phyloP scores from a whole-genome alignment of 2,888 invertebrate species.

The Agriopis marginaria region DNA sequence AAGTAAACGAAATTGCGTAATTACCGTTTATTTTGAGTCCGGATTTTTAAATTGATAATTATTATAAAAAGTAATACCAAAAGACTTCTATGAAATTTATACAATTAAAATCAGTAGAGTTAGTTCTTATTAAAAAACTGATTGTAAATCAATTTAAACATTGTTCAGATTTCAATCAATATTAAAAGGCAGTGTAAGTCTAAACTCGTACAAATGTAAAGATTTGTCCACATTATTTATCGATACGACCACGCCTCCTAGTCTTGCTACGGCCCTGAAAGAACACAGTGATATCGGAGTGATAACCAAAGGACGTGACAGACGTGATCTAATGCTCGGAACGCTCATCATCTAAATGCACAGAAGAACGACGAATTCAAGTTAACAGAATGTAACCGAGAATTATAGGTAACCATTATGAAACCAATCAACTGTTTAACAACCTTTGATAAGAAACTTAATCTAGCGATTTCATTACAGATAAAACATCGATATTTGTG shows the following conservation, averaged over 20 bases:
- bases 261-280: conserved; percentile 1
- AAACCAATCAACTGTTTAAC: conserved; percentile 6
- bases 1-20: no score
- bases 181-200: not conserved
- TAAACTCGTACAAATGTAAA: not conserved
- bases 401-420: not conserved
- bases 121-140: no score
- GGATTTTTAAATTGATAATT: not conserved
- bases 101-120: no score
- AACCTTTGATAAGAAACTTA: conserved; percentile 16
- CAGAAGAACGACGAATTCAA: not conserved
- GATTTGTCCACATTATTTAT: not conserved
- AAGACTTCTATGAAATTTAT: no score
- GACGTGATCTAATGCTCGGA: conserved; percentile 5
- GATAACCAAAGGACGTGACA: conserved; percentile 14
- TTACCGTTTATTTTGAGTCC: no score
- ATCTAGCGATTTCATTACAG: conserved; percentile 1
- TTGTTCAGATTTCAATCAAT: not conserved
- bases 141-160: not conserved
- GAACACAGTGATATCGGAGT: conserved; percentile 4
- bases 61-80: no score
- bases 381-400: conserved; percentile 1
- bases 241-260: not conserved
- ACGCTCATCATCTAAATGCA: no score
- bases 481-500: not conserved